Evolutionary conservation across 2,113 vertebrate species (phyloP).

Genomic region (Sorex araneus): DNA sequence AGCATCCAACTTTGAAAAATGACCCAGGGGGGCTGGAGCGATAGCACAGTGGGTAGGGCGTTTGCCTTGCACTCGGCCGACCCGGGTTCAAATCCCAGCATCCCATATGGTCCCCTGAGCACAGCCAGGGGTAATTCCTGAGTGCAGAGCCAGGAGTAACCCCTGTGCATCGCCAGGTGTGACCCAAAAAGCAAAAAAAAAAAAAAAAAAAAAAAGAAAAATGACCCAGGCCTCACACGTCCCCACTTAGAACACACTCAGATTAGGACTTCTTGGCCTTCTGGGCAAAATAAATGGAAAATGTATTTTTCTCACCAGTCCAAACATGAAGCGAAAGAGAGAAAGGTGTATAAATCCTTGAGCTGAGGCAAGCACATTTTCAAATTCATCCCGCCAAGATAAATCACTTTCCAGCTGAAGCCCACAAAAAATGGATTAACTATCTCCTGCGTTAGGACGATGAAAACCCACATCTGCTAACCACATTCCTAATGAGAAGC

Average conservation of each 20-base stretch:
- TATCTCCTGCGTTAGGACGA: conserved; percentile 74
- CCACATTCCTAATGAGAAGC: conserved; percentile 84
- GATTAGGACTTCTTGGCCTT: conserved; percentile 35
- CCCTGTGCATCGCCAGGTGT: too few relatives aligned
- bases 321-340: conserved; percentile 49
- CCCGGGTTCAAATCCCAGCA: too few relatives aligned
- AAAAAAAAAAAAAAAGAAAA: too few relatives aligned
- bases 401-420: conserved; percentile 82
- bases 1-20: conserved; percentile 1
- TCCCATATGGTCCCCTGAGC: too few relatives aligned
- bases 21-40: too few relatives aligned
- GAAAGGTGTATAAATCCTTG: conserved; percentile 58
- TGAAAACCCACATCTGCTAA: conserved; percentile 84
- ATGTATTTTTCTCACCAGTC: conserved; percentile 49
- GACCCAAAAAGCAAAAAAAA: too few relatives aligned
- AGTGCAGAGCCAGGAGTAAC: too few relatives aligned
- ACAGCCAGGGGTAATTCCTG: too few relatives aligned
- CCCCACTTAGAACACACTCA: neutral
- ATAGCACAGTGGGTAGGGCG: too few relatives aligned
- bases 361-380: conserved; percentile 78
- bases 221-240: neutral
- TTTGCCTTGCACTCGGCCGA: too few relatives aligned
- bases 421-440: conserved; percentile 78
- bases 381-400: conserved; percentile 71
- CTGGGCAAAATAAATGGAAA: conserved; percentile 36